Percentiles rank a stretch among this genome's conserved stretches.
Evolutionary conservation across 2,797 vertebrate genomes (phyloP).

Genomic region (Lemur catta): DNA sequence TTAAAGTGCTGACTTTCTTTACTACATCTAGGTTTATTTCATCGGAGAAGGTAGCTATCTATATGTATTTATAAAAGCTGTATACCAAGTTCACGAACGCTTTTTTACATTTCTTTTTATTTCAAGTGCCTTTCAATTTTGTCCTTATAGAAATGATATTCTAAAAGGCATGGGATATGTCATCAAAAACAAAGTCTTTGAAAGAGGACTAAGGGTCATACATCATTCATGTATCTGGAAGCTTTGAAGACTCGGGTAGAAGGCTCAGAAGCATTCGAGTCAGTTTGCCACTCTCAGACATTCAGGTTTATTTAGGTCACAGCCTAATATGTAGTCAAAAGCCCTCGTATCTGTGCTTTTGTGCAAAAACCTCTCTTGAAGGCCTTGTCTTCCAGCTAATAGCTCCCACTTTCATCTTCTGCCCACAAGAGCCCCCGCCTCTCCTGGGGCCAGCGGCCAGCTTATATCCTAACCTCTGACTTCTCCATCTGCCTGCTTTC

Average conservation of each 20-base stretch:
- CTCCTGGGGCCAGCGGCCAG: not conserved
- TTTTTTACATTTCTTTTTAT: not conserved
- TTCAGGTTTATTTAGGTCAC: not conserved
- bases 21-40: not conserved
- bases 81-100: not conserved
- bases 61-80: not conserved
- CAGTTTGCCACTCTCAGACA: not conserved
- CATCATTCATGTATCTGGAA: not conserved
- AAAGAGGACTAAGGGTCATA: not conserved
- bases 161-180: not conserved
- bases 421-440: not conserved
- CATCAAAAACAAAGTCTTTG: conserved; percentile 28
- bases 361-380: not conserved
- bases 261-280: not conserved
- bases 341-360: not conserved
- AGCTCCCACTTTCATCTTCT: not conserved
- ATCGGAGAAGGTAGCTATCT: not conserved
- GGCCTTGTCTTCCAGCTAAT: not conserved
- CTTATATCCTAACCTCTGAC: not conserved
- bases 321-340: not conserved
- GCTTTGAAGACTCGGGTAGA: not conserved
- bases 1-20: not conserved
- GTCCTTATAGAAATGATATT: not conserved
- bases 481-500: not conserved
- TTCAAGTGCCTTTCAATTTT: conserved; percentile 1